Evolutionary conservation across 2,797 vertebrate species (phyloP).

Genomic region (Gila robusta): DNA sequence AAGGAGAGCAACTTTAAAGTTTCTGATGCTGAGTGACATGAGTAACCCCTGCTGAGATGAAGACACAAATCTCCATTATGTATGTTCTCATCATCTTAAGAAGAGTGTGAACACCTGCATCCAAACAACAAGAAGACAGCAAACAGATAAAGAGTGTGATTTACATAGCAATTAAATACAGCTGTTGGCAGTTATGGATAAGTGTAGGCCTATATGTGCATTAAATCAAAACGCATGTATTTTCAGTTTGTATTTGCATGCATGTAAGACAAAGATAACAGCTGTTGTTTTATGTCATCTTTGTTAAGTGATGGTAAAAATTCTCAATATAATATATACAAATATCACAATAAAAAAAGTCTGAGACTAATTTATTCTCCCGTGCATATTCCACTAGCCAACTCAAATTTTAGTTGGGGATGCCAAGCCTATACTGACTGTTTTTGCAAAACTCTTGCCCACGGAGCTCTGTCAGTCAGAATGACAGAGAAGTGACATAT

Average conservation of each 20-base stretch:
- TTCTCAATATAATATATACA: no score
- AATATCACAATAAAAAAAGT: background rate
- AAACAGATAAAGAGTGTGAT: background rate
- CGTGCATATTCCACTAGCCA: background rate
- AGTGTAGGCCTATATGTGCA: background rate
- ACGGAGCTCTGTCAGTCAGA: background rate
- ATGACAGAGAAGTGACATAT: background rate
- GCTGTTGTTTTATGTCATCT: slow-evolving; percentile 2
- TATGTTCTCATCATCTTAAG: background rate
- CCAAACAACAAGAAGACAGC: background rate
- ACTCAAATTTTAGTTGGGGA: no score
- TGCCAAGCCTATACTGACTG: background rate
- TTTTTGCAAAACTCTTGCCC: background rate
- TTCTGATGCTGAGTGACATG: slow-evolving; percentile 18
- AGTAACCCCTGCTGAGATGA: background rate
- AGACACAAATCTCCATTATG: slow-evolving; percentile 1
- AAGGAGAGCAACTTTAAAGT: background rate
- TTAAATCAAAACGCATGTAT: background rate
- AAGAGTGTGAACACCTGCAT: background rate
- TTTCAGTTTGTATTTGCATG: background rate
- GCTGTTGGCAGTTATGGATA: background rate
- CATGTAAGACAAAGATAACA: background rate
- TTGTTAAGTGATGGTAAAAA: background rate
- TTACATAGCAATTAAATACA: background rate
- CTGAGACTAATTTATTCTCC: background rate